Evolutionary conservation across 2,797 vertebrate species (phyloP).

Genomic region (Esox lucius): DNA sequence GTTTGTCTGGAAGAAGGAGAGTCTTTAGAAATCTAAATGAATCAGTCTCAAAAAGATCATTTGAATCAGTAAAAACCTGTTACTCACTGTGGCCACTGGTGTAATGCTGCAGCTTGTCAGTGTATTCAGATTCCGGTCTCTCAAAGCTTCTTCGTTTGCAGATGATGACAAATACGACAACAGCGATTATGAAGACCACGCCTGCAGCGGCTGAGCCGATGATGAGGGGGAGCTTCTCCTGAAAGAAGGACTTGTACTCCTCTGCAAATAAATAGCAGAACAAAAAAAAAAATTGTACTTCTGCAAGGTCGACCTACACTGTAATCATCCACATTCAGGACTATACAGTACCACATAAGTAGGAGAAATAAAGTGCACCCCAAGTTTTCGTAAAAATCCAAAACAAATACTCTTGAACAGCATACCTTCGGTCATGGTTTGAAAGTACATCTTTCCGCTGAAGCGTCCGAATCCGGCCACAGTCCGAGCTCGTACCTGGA

Average conservation of each 20-base stretch:
- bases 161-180: constrained; percentile 86
- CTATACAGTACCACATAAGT: background rate
- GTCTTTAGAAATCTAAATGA: too few relatives aligned
- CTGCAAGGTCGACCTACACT: background rate
- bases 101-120: constrained; percentile 96
- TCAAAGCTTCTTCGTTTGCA: constrained; percentile 90
- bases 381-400: background rate
- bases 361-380: background rate
- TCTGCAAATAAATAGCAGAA: constrained; percentile 64
- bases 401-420: too few relatives aligned
- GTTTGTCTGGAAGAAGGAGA: background rate
- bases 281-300: too few relatives aligned
- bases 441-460: constrained; percentile 98
- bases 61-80: background rate
- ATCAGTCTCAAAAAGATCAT: background rate
- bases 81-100: constrained; percentile 97
- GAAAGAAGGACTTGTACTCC: constrained; percentile 91
- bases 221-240: constrained; percentile 94
- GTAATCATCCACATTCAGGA: background rate
- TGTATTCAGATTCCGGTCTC: constrained; percentile 91
- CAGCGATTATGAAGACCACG: constrained; percentile 89
- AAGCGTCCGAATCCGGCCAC: constrained; percentile 94
- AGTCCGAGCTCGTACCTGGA: constrained; percentile 94
- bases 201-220: constrained; percentile 89
- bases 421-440: constrained; percentile 96